Conservation (phyloP, 2,113 vertebrate species). For the Puntigrus tetrazona region DNA sequence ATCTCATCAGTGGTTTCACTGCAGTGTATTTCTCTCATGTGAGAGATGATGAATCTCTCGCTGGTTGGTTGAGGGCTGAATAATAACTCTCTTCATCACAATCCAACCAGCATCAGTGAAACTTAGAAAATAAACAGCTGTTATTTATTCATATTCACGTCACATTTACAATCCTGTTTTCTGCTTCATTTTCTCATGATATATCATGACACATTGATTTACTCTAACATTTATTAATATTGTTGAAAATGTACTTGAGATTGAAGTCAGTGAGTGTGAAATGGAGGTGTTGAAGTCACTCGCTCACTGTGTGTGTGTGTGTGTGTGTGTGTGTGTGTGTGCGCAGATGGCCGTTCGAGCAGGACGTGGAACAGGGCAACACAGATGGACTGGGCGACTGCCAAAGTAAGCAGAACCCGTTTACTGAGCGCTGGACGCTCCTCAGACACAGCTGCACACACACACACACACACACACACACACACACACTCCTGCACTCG, state of each 20-base stretch:
- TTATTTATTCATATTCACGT: neutral
- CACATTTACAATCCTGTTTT: neutral
- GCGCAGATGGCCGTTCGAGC: constrained; percentile 92
- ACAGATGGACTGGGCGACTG: constrained; percentile 99
- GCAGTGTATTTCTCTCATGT: neutral
- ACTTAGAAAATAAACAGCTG: neutral
- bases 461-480: constrained; percentile 31
- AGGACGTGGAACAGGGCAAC: constrained; percentile 95
- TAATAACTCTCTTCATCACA: neutral
- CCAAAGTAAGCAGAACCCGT: constrained; percentile 93
- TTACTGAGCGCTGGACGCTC: constrained; percentile 52
- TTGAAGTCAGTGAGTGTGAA: constrained; percentile 35
- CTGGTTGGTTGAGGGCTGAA: neutral
- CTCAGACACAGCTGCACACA: constrained; percentile 25
- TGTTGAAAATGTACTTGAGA: neutral
- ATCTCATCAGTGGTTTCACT: neutral
- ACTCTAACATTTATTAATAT: neutral
- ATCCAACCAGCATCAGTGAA: neutral
- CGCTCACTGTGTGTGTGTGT: constrained; percentile 77
- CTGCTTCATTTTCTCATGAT: neutral
- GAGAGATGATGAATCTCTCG: neutral
- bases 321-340: constrained; percentile 75
- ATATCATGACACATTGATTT: neutral
- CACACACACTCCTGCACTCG: constrained; percentile 24
- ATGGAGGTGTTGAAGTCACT: constrained; percentile 11